phyloP scores from a whole-genome alignment of 2,888 invertebrate genomes.

The Spisula solida region DNA sequence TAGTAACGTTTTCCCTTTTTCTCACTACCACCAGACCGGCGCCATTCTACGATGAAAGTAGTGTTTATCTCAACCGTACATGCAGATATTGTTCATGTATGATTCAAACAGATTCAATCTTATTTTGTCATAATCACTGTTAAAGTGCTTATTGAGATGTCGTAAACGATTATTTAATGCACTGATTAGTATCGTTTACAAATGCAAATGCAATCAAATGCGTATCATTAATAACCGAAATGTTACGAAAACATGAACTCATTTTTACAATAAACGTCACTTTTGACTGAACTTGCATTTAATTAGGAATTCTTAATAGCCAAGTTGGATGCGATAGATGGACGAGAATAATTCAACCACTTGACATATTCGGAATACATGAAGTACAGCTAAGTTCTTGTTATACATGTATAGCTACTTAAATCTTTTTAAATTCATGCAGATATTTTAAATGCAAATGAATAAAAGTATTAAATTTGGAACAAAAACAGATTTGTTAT shows the following conservation, averaged over 20 bases:
- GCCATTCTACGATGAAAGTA: not conserved
- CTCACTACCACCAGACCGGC: not conserved
- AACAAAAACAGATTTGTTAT: too few species aligned
- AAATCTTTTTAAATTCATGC: too few species aligned
- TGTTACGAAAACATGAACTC: not conserved
- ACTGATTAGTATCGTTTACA: slow-evolving; percentile 14
- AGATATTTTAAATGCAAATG: too few species aligned
- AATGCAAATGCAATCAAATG: not conserved
- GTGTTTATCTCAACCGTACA: slow-evolving; percentile 16
- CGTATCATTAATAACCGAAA: not conserved
- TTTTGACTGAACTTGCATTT: not conserved
- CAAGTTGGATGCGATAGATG: not conserved
- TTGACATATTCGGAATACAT: not conserved
- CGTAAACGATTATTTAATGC: not conserved
- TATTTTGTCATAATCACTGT: not conserved
- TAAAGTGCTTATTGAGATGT: not conserved
- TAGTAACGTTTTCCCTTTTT: not conserved
- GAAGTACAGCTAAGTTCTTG: too few species aligned
- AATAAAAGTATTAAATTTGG: too few species aligned
- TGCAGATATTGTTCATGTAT: not conserved
- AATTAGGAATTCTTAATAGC: not conserved
- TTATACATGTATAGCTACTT: too few species aligned
- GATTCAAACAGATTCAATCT: not conserved
- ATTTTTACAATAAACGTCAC: not conserved
- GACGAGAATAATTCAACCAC: not conserved